Evolutionary conservation across 2,888 invertebrate genomes (phyloP).

Genomic region (Trachelus stipa): DNA sequence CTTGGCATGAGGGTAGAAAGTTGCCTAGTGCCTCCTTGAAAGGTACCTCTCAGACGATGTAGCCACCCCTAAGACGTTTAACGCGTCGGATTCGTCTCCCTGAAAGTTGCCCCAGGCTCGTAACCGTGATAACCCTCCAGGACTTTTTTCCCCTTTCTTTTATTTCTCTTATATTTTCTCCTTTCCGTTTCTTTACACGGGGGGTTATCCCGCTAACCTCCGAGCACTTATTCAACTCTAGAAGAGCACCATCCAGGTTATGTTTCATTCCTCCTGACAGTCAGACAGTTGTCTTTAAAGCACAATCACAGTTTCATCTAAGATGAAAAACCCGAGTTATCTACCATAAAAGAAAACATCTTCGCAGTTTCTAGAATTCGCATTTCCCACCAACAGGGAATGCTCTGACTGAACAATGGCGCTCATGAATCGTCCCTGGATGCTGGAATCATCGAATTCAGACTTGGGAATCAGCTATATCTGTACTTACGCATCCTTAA

Average conservation of each 20-base stretch:
- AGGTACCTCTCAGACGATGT: neutral
- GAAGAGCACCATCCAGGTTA: neutral
- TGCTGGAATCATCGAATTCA: neutral
- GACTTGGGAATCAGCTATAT: neutral
- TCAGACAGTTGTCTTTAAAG: neutral
- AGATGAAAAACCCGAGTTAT: neutral
- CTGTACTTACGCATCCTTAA: neutral
- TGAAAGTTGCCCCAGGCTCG: neutral
- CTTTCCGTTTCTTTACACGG: neutral
- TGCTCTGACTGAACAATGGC: neutral
- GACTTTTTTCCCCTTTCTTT: neutral
- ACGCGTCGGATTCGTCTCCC: neutral
- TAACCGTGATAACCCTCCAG: neutral
- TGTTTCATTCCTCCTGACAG: neutral
- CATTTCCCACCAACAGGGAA: neutral
- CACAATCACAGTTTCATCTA: neutral
- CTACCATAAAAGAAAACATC: neutral
- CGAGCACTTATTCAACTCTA: neutral
- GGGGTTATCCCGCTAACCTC: neutral
- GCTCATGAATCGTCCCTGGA: neutral
- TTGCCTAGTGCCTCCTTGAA: neutral
- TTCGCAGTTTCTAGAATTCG: neutral
- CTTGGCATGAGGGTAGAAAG: neutral
- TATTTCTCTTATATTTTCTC: neutral
- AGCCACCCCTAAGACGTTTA: neutral